Evolutionary conservation across 2,888 invertebrate genomes (phyloP).

Genomic region (Trissolcus brochymenae): DNA sequence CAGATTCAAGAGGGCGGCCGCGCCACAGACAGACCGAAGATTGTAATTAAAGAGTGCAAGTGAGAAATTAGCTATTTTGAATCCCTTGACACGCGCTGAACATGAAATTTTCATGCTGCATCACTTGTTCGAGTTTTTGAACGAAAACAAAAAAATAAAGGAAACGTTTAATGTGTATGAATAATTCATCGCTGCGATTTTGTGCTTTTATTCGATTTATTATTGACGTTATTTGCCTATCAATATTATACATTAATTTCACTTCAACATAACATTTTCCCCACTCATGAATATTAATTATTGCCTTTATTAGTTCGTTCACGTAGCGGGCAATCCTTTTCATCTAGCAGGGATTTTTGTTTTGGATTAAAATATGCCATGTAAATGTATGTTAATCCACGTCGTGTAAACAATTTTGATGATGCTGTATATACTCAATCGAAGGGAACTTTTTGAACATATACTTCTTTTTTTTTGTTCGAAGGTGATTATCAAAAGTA

Average conservation of each 20-base stretch:
- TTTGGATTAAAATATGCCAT: conserved; percentile 1
- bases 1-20: conserved; percentile 43
- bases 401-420: conserved; percentile 6
- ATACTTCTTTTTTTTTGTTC: no score
- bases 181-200: conserved; percentile 34
- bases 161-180: conserved; percentile 18
- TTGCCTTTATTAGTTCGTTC: conserved; percentile 20
- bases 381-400: conserved; percentile 19
- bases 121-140: conserved; percentile 20
- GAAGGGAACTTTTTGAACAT: neutral
- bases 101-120: conserved; percentile 32
- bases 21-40: conserved; percentile 34
- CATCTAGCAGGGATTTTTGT: conserved; percentile 13
- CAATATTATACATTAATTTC: conserved; percentile 31
- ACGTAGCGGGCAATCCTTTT: conserved; percentile 23
- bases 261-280: conserved; percentile 23
- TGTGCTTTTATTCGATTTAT: conserved; percentile 41
- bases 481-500: no score
- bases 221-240: conserved; percentile 39
- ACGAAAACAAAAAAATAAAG: conserved; percentile 17
- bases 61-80: conserved; percentile 38
- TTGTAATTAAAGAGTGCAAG: conserved; percentile 50
- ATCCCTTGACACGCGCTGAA: conserved; percentile 28
- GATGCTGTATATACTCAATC: neutral
- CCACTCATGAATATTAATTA: conserved; percentile 39